Percentiles rank a stretch among this genome's conserved stretches.
Evolutionary conservation across 23 tunicate genomes (phyloP).

Genomic region (Corella eumyota): DNA sequence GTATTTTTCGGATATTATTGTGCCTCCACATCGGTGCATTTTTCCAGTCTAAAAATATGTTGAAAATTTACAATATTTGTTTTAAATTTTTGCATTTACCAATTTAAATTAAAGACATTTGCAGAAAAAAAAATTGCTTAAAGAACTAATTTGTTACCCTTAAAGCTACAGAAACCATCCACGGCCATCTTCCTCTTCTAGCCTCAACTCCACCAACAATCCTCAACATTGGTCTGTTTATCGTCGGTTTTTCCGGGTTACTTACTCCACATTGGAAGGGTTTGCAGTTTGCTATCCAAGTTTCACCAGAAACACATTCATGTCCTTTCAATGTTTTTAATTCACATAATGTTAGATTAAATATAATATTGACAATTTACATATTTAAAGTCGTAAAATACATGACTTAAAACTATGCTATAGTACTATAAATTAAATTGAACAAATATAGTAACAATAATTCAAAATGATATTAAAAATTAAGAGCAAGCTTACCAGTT

Average conservation of each 20-base stretch:
- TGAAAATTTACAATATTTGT: not conserved
- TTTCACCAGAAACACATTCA: constrained; percentile 18
- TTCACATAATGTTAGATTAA: no score
- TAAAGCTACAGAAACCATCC: constrained; percentile 77
- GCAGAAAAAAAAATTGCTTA: no score
- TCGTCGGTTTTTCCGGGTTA: constrained; percentile 1
- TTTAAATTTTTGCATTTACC: no score
- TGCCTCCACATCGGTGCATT: constrained; percentile 79
- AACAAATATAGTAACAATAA: not conserved
- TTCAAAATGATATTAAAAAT: no score
- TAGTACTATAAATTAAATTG: no score
- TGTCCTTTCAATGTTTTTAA: constrained; percentile 5
- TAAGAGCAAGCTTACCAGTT: not conserved
- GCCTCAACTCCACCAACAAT: constrained; percentile 54
- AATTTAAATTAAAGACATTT: no score
- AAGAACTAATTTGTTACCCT: no score
- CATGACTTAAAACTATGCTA: no score
- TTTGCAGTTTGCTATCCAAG: constrained; percentile 53
- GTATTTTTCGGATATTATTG: constrained; percentile 44
- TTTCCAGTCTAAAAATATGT: constrained; percentile 6
- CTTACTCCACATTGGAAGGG: constrained; percentile 77
- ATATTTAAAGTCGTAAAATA: no score
- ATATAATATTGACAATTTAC: no score
- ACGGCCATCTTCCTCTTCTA: constrained; percentile 53
- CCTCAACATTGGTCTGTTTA: constrained; percentile 13